These are phyloP conservation scores for Rana temporaria DNA, from an alignment of 2,113 vertebrate genomes.

Conservation along the genomic window DNA sequence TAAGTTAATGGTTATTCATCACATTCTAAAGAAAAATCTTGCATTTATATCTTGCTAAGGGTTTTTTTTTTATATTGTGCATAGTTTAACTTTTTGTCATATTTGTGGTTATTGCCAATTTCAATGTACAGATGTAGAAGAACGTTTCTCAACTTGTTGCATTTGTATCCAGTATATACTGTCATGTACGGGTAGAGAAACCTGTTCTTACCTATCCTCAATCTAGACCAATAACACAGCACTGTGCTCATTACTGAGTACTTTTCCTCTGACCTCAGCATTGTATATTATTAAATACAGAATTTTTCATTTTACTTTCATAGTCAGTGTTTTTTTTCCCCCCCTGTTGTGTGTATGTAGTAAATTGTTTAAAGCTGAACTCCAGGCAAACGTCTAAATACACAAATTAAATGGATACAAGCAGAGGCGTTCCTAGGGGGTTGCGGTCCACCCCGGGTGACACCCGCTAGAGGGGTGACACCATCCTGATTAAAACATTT, in stretches of 20 bases:
- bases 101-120: conserved; percentile 22
- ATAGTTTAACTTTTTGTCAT: conserved; percentile 1
- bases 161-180: background rate
- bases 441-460: too few species aligned
- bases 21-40: background rate
- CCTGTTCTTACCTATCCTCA: background rate
- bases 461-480: too few species aligned
- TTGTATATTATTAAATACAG: conserved; percentile 27
- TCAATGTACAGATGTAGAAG: background rate
- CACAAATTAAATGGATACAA: too few species aligned
- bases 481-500: too few species aligned
- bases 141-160: background rate
- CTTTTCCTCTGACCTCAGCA: conserved; percentile 29
- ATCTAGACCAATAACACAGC: conserved; percentile 15
- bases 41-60: conserved; percentile 40
- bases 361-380: too few species aligned
- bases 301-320: conserved; percentile 3
- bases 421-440: too few species aligned
- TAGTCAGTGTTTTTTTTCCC: conserved; percentile 9
- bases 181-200: background rate
- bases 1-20: background rate
- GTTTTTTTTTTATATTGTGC: conserved; percentile 69
- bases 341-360: background rate
- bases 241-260: conserved; percentile 6
- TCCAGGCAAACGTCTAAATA: too few species aligned